phyloP scores from a whole-genome alignment of 2,113 vertebrate species.

The Drymodes brunneopygia region DNA sequence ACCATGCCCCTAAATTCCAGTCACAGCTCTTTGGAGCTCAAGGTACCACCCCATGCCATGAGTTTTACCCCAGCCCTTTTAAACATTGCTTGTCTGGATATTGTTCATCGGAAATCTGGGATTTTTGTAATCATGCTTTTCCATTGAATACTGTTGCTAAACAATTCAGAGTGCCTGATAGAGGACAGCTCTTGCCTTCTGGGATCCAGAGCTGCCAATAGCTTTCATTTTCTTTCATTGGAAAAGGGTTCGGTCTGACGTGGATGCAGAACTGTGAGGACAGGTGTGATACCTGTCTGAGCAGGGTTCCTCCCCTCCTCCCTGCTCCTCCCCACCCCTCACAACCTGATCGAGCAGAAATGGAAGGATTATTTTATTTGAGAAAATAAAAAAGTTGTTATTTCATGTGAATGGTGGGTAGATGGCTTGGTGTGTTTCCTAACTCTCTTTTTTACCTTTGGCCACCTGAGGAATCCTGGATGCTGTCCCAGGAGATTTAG shows the following conservation, averaged over 20 bases:
- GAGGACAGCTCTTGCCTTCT: conserved; percentile 31
- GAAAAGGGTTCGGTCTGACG: not conserved
- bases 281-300: not conserved
- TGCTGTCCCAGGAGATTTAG: not conserved
- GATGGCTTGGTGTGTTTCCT: not conserved
- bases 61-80: not conserved
- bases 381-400: conserved; percentile 54
- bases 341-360: not conserved
- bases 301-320: not conserved
- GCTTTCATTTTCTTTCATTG: conserved; percentile 46
- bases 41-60: not conserved
- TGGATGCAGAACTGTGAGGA: not conserved
- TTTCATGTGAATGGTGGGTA: not conserved
- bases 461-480: not conserved
- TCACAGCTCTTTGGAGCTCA: not conserved
- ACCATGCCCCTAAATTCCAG: not conserved
- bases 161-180: conserved; percentile 40
- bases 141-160: not conserved
- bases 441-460: not conserved
- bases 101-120: not conserved
- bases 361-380: conserved; percentile 58
- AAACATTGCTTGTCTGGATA: not conserved
- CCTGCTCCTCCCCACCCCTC: not conserved
- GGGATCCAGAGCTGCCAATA: conserved; percentile 28
- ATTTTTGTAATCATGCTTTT: conserved; percentile 31